Percentiles rank a stretch among this genome's conserved stretches.
Evolutionary conservation across 2,113 vertebrate species (phyloP).

Genomic region (Nasalis larvatus): DNA sequence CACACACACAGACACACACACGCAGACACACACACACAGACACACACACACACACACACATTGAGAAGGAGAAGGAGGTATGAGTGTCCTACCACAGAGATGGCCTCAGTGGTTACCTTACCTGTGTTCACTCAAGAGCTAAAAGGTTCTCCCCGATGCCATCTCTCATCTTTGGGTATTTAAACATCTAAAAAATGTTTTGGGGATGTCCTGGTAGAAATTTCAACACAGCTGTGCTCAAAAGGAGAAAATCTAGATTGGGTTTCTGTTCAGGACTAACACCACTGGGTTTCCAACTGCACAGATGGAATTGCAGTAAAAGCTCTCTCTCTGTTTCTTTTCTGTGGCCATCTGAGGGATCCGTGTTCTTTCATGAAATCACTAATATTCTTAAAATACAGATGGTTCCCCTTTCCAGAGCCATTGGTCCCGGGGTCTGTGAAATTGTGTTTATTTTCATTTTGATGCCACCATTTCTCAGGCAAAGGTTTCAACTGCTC

Average conservation of each 20-base stretch:
- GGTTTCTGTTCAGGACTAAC: not conserved
- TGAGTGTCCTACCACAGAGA: not conserved
- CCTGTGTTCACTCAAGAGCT: not conserved
- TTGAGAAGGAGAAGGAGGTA: not conserved
- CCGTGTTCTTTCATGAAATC: not conserved
- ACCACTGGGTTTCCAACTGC: not conserved
- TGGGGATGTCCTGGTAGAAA: not conserved
- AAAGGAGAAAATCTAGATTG: not conserved
- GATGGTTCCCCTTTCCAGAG: not conserved
- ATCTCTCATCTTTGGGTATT: not conserved
- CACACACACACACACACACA: not conserved
- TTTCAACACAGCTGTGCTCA: not conserved
- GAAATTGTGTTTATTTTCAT: conserved; percentile 34
- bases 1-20: not conserved
- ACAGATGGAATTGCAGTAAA: not conserved
- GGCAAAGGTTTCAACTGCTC: not conserved
- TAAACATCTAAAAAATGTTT: not conserved
- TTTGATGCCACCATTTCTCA: conserved; percentile 8
- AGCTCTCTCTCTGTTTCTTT: not conserved
- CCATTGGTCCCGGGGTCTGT: not conserved
- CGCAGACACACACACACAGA: not conserved
- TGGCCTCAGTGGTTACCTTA: not conserved
- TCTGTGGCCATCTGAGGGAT: not conserved
- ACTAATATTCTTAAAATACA: not conserved
- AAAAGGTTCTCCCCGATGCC: not conserved